These are phyloP conservation scores for Oxygymnocypris stewartii DNA, from an alignment of 2,113 vertebrate genomes.

Conservation along the genomic window DNA sequence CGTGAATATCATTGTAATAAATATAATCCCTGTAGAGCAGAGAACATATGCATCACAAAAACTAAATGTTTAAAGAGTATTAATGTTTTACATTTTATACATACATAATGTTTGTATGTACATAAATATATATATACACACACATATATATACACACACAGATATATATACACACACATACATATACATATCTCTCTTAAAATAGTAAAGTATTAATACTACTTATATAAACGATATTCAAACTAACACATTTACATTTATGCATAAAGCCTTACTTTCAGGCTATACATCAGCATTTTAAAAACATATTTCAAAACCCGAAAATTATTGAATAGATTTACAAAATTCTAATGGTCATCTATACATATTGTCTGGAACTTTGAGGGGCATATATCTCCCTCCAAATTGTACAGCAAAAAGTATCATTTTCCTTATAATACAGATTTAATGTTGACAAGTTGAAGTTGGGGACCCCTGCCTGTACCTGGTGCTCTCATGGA, in stretches of 20 bases:
- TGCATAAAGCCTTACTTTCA: no score
- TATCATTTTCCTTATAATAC: not conserved
- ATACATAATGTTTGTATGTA: no score
- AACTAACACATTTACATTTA: no score
- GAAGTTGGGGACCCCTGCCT: not conserved
- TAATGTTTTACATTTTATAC: not conserved
- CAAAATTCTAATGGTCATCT: not conserved
- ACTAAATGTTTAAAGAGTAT: not conserved
- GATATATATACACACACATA: no score
- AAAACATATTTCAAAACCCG: no score
- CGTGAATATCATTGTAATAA: conserved; percentile 88
- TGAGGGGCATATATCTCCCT: not conserved
- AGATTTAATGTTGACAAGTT: not conserved
- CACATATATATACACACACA: no score
- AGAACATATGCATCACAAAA: not conserved
- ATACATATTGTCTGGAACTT: not conserved
- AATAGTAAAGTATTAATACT: no score
- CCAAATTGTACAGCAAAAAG: not conserved
- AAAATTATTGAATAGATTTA: no score
- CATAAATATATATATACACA: no score
- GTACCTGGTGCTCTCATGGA: conserved; percentile 91
- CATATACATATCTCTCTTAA: no score
- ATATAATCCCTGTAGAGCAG: conserved; percentile 84
- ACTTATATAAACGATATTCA: no score
- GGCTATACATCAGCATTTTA: no score